Conservation (phyloP, 2,113 vertebrate species). For the Vombatus ursinus region DNA sequence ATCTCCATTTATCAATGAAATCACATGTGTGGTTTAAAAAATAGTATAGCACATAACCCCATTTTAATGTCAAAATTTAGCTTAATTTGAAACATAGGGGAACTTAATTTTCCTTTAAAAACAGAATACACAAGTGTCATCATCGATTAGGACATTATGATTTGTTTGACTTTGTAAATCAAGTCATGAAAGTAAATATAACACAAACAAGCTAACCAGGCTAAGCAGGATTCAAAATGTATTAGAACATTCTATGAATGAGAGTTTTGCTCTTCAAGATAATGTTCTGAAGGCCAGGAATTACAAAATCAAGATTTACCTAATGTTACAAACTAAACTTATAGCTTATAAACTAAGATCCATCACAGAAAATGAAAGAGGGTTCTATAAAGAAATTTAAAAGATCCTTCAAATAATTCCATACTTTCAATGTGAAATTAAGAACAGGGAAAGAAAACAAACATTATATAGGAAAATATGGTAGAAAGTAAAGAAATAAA, state of each 20-base stretch:
- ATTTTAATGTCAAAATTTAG: neutral
- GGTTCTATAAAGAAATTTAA: no score
- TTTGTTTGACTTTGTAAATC: neutral
- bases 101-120: neutral
- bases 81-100: neutral
- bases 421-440: no score
- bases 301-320: neutral
- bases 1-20: neutral
- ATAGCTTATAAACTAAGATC: no score
- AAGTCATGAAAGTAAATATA: neutral
- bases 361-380: no score
- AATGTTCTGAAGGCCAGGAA: neutral
- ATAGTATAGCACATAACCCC: neutral
- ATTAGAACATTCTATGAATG: neutral
- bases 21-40: neutral
- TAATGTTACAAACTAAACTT: no score
- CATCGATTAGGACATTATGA: neutral
- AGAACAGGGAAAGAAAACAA: no score
- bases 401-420: no score
- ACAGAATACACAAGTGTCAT: neutral
- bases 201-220: neutral
- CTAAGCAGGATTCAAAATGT: neutral
- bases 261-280: neutral
- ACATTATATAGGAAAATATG: no score
- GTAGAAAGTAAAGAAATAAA: no score